Base-by-base conservation (phyloP, 2,888 invertebrate genomes). In the Temnothorax ravouxi region DNA sequence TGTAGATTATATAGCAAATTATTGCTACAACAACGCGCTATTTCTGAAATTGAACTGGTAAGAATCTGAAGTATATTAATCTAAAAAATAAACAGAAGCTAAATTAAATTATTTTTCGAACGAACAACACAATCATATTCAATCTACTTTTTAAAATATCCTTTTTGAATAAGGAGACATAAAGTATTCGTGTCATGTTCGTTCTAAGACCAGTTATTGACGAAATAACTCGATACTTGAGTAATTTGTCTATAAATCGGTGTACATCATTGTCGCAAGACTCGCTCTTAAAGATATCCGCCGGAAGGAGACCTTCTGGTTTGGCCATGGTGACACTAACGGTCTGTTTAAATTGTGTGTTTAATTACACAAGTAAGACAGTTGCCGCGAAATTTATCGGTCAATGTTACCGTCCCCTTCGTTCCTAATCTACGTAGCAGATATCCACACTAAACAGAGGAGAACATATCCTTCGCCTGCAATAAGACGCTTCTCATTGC, bases 351-450 rank as follows among this genome's bases (percentile, higher is more conserved):
- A 94, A 93, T 94, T 93, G 94, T 94, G 92, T 93, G 93, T 94
- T 94, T 94, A 94, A 94, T 94, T 94, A 94, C 94, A 94, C 94
- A 94, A 93, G 93, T 93, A 94, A 93, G 93, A 93, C 93, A 93
- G 91, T 93, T 87, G 88, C 91, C 89, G 87, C 85, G 86, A 92
- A 93, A 94, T 94, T 94, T 94, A 94, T 94, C 89, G 93, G 94
- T 92, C 93, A 93, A 91, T 92, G 93, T 93, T 93, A 93, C 91
- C 92, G 89, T 89, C 90, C 92, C 91, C 91, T 92, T 92, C 89
- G 89, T 92, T 91, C 91, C 93, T 93, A 93, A 93, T 93, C 92
- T 92, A 92, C 92, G 90, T 87, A 89, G 87, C 83, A 86, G 92
- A 91, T 92, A 91, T 90, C 90, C 88, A 87, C 88, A 88, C 91